Base-by-base conservation (phyloP, 2,888 invertebrate species). In the Volucella inanis region DNA sequence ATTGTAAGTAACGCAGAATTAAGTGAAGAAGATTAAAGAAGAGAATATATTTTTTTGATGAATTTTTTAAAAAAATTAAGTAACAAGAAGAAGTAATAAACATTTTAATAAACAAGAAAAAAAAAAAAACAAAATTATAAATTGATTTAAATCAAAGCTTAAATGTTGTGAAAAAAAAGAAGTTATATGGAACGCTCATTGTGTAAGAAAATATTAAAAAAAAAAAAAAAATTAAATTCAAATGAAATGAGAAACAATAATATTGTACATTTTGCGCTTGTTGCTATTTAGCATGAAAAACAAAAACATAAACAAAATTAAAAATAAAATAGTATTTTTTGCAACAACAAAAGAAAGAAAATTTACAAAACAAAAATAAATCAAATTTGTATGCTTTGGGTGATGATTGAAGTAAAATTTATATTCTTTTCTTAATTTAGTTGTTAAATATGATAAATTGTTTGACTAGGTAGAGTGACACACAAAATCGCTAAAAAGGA, bases 41-140 rank as follows among this genome's bases (percentile, higher is more conserved):
- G 87, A 87, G 82, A 85, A 87, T 87, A 87, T 87, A 87, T 87
- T 87, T 87, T 87, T 87, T 87, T 86, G 86, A 86, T 82, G 82
- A 81, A 81, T 86, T 86, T 86, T 86, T 86, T 86, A 82, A 82
- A 74, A 31, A 31, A 31, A 31, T 31, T 31, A 6, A 86, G 64
- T 82, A 81, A 82, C 76, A 78, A 52, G 77, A 81, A 68, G 55
- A 85, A 65, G 62, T 71, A 54, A 72, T 47, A 76, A 84, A 70
- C 50, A 68, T 55, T 54, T 49, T 50, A 78, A 49, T 10, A 47
- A 64, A 31, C 31, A 68, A 61, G 11, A 50, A 71, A 72, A 82
- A 22, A 49, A 50, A 64, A 71, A 64, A 55, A 57, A 72, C 74
- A 64, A 68, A 47, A 72, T 74, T 78, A 81, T 78, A 86, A 78